Evolutionary conservation across 2,888 invertebrate species (phyloP), one percentile per base, ranked within the genome.

Genomic region (Empis stercorea): DNA sequence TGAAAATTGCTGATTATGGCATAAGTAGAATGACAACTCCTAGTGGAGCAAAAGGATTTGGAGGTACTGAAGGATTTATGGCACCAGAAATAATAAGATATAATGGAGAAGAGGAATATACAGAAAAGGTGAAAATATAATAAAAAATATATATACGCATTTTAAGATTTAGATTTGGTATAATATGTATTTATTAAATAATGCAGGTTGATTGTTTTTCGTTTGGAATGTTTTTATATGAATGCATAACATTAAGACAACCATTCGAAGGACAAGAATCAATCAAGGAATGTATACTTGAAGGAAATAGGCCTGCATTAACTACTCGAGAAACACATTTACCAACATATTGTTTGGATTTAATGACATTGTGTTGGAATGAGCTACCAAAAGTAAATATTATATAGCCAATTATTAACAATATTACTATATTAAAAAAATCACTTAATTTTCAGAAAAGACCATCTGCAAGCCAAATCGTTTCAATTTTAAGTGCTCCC

Each of bases 41-140:
- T 0, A 88, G 88, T 1, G 92, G 93, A 1, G 87, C 92, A 0
- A 95, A 94, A 65, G 97, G 99, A 0, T 97, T 96, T 71, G 97
- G 96, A 1, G 97, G 99, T 2, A 99, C 99, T 0, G 94, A 95
- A 70, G 97, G 97, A 0, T 99, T 96, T 66, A 99, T 99, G 91
- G 99, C 97, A 3, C 99, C 97, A 0, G 97, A 99, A 74, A 97
- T 99, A 54, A 91, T 97, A 75, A 78, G 92, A 43, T 95, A 93
- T 68, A 97, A 96, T 64, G 99, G 99, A 0, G 97, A 97, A 65
- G 95, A 96, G 65, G 95, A 96, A 58, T 99, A 99, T 58, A 97
- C 95, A 0, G 95, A 96, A 62, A 97, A 97, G 76, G 87, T 85
- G 53, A 44, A 46, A 11, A 40, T 30, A n/a, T n/a, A n/a, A 36